Percentiles rank a stretch among this genome's conserved stretches.
phyloP scores from a whole-genome alignment of 2,797 vertebrate species.

The Liasis olivaceus region DNA sequence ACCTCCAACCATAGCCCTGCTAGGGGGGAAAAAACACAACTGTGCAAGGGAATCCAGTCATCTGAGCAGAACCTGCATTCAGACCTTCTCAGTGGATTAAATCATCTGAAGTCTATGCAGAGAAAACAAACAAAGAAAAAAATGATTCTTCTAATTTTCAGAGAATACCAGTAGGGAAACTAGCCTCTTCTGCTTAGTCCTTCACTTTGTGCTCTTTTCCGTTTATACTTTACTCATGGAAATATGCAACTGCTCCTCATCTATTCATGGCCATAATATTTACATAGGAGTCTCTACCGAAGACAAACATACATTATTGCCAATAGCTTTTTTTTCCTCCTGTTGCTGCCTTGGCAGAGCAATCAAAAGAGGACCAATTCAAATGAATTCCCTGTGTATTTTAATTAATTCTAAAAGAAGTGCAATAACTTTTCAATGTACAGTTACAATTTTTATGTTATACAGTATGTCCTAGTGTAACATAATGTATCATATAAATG shows the following conservation, averaged over 20 bases:
- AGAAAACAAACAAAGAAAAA: background rate
- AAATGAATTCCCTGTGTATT: conserved; percentile 15
- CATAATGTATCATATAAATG: background rate
- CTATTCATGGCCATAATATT: conserved; percentile 33
- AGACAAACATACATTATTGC: conserved; percentile 22
- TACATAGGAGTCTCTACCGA: conserved; percentile 15
- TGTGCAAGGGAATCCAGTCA: background rate
- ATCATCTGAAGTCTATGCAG: background rate
- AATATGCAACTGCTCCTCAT: conserved; percentile 16
- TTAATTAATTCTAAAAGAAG: background rate
- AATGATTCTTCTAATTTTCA: background rate
- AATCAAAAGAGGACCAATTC: background rate
- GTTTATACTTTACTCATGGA: conserved; percentile 33
- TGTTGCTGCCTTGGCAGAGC: background rate
- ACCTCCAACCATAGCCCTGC: background rate
- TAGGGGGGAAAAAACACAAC: background rate
- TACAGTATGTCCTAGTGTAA: background rate
- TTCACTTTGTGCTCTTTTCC: conserved; percentile 21
- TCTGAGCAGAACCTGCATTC: background rate
- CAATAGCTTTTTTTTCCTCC: conserved; percentile 13
- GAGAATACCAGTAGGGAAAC: conserved; percentile 8
- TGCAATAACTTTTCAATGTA: background rate
- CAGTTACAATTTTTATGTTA: background rate
- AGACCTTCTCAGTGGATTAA: background rate
- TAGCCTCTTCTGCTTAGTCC: conserved; percentile 23